These are phyloP conservation scores for Hydractinia echinata DNA, from an alignment of 30 jellyfish, hydroid and myxozoan genomes.

Conservation along the genomic window DNA sequence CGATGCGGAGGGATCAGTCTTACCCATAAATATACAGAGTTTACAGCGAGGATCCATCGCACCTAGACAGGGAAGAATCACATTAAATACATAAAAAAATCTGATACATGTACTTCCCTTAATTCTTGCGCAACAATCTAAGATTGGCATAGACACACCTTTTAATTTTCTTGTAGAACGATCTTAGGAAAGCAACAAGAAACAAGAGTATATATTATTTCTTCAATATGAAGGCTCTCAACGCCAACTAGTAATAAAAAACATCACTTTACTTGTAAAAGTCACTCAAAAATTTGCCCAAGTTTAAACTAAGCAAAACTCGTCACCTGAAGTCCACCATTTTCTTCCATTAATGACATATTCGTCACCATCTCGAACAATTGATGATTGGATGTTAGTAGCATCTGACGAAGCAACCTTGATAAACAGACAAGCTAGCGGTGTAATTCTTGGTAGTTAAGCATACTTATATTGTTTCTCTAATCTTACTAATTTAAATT, in stretches of 20 bases:
- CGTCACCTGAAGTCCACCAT: slow-evolving; percentile 93
- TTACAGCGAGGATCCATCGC: slow-evolving; percentile 87
- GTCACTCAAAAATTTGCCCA: not conserved
- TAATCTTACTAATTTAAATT: too few relatives aligned
- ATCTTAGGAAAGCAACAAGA: not conserved
- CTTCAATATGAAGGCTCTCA: not conserved
- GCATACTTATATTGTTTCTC: too few relatives aligned
- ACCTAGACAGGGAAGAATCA: slow-evolving; percentile 41
- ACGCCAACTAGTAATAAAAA: not conserved
- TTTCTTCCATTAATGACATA: slow-evolving; percentile 83
- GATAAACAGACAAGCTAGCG: not conserved
- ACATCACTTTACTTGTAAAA: not conserved
- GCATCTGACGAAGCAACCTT: slow-evolving; percentile 98
- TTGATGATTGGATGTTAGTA: slow-evolving; percentile 81
- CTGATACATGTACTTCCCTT: too few relatives aligned
- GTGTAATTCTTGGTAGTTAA: not conserved
- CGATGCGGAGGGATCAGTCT: slow-evolving; percentile 81
- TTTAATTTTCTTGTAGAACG: not conserved
- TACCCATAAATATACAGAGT: slow-evolving; percentile 90
- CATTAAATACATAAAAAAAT: too few relatives aligned
- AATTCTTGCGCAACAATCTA: too few relatives aligned
- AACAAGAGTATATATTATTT: not conserved
- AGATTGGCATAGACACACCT: too few relatives aligned
- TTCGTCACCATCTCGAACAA: slow-evolving; percentile 66
- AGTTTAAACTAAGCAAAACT: not conserved